Evolutionary conservation across 30 jellyfish, hydroid and myxozoan genomes (phyloP).

Genomic region (Hydractinia symbiolongicarpus): DNA sequence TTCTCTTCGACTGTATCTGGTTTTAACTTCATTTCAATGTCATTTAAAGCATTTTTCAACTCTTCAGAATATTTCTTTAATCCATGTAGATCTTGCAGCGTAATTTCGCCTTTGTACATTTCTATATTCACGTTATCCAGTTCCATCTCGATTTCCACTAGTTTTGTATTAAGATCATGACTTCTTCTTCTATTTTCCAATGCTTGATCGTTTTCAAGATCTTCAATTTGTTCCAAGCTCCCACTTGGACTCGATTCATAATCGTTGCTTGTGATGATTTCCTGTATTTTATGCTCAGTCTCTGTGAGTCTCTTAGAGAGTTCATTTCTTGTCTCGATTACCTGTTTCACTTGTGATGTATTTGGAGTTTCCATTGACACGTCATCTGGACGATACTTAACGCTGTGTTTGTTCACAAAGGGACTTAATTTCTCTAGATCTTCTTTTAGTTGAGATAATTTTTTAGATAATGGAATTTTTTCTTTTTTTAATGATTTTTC

Average conservation of each 20-base stretch:
- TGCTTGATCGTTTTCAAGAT: background rate
- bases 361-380: background rate
- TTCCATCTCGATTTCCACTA: constrained; percentile 2
- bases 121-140: background rate
- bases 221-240: constrained; percentile 1
- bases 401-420: background rate
- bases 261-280: constrained; percentile 20
- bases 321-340: background rate
- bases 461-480: background rate
- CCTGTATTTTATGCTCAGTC: constrained; percentile 27
- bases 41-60: background rate
- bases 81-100: background rate
- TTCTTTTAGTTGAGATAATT: constrained; percentile 8
- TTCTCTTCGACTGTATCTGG: background rate
- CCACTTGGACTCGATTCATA: constrained; percentile 7
- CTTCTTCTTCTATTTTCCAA: background rate
- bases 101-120: background rate
- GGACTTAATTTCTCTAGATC: constrained; percentile 22
- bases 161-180: background rate
- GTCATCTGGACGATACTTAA: background rate
- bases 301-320: constrained; percentile 18
- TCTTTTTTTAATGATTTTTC: background rate
- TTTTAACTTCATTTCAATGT: background rate
- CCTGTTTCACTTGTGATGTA: background rate
- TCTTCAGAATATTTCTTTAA: background rate